Percentiles rank a stretch among this genome's conserved stretches.
Conservation (phyloP, 2,888 invertebrate species). For the Dugesia japonica region DNA sequence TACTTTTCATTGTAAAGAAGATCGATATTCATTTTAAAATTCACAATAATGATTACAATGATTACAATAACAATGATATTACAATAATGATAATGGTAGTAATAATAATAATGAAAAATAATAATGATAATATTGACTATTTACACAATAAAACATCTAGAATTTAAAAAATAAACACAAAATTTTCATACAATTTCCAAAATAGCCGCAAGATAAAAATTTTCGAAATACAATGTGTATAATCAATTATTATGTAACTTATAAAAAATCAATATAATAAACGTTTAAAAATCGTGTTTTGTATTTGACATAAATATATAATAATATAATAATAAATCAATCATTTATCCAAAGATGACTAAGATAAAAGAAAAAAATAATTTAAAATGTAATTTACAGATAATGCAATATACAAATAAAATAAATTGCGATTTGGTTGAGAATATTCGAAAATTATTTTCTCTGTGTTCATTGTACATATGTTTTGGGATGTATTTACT, state of each 20-base stretch:
- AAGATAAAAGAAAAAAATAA: not conserved
- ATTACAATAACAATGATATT: not conserved
- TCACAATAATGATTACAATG: no score
- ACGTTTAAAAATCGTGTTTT: not conserved
- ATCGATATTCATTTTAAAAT: no score
- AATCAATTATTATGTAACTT: not conserved
- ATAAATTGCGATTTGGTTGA: not conserved
- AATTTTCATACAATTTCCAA: not conserved
- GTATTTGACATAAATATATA: no score
- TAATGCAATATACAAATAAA: not conserved
- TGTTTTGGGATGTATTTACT: no score
- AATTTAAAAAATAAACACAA: not conserved
- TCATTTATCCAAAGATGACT: not conserved
- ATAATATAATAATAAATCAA: constrained; percentile 5
- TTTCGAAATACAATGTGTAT: not conserved
- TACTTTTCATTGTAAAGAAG: no score
- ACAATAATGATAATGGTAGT: not conserved
- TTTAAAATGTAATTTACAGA: not conserved
- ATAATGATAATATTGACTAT: constrained; percentile 6
- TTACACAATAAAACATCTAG: constrained; percentile 13
- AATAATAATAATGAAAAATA: constrained; percentile 4
- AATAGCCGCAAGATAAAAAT: not conserved
- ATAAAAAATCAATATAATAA: constrained; percentile 8
- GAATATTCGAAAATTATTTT: not conserved
- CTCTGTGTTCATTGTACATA: no score